phyloP scores from a whole-genome alignment of 2,113 vertebrate genomes.

The Thalassoma bifasciatum region DNA sequence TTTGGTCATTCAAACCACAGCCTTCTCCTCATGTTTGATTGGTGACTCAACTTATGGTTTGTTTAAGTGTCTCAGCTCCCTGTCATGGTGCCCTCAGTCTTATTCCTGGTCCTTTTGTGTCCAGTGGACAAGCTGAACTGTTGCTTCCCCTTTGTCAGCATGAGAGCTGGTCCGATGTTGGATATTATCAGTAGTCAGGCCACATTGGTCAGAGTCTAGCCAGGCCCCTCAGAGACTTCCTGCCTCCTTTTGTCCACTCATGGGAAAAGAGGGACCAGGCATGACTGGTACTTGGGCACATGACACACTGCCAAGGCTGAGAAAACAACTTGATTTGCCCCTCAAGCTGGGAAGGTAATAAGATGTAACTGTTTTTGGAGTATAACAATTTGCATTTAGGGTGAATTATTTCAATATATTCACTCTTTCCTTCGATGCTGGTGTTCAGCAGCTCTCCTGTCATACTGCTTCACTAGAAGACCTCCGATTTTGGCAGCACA shows the following conservation, averaged over 20 bases:
- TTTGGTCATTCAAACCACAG: neutral
- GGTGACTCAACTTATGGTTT: constrained; percentile 11
- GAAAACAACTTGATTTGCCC: constrained; percentile 29
- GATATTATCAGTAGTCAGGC: constrained; percentile 54
- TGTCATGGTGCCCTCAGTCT: constrained; percentile 29
- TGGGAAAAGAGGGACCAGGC: constrained; percentile 67
- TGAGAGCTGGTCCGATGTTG: constrained; percentile 50
- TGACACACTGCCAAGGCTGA: constrained; percentile 17
- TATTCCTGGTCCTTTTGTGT: constrained; percentile 36
- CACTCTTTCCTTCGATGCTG: neutral
- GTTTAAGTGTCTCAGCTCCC: constrained; percentile 22
- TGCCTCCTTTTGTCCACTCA: constrained; percentile 65
- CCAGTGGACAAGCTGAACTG: constrained; percentile 29
- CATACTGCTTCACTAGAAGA: neutral
- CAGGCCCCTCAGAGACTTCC: constrained; percentile 64
- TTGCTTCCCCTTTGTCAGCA: constrained; percentile 42
- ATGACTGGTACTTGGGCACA: constrained; percentile 34
- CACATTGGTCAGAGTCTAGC: constrained; percentile 53
- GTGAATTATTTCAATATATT: neutral
- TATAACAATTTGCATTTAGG: neutral
- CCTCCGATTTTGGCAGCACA: constrained; percentile 17
- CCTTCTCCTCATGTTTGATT: neutral
- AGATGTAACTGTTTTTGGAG: constrained; percentile 1
- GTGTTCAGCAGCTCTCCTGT: constrained; percentile 6
- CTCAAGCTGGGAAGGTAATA: constrained; percentile 2